Percentiles rank a stretch among this genome's conserved stretches.
Conservation (phyloP, 1,140 invertebrate species). For the Drosophila pectinifera region DNA sequence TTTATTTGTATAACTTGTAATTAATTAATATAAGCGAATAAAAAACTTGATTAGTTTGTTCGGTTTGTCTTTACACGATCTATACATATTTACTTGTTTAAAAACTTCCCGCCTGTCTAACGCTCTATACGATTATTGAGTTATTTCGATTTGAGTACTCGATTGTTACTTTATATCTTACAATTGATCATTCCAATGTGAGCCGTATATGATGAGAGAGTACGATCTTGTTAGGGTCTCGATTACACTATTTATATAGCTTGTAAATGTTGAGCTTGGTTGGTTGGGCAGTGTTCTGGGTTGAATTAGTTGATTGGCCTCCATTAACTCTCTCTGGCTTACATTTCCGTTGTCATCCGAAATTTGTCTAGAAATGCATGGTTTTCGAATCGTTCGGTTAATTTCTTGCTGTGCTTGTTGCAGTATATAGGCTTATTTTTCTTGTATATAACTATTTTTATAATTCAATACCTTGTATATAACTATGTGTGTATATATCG, state of each 20-base stretch:
- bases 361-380: slow-evolving; percentile 35
- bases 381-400: slow-evolving; percentile 21
- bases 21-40: slow-evolving; percentile 79
- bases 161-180: slow-evolving; percentile 48
- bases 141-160: slow-evolving; percentile 42
- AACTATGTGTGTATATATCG: slow-evolving; percentile 43
- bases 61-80: slow-evolving; percentile 67
- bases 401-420: slow-evolving; percentile 11
- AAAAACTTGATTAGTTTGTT: slow-evolving; percentile 79
- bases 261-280: slow-evolving; percentile 48
- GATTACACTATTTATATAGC: slow-evolving; percentile 24
- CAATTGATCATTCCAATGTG: slow-evolving; percentile 48
- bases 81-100: slow-evolving; percentile 65
- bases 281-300: slow-evolving; percentile 48
- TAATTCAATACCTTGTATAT: slow-evolving; percentile 28
- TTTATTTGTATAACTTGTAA: slow-evolving; percentile 46
- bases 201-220: slow-evolving; percentile 14
- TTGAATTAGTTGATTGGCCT: slow-evolving; percentile 45
- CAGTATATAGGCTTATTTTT: slow-evolving; percentile 32
- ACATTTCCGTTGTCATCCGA: slow-evolving; percentile 22
- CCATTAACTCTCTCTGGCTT: slow-evolving; percentile 46
- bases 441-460: slow-evolving; percentile 36
- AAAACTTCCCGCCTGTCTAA: slow-evolving; percentile 30
- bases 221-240: slow-evolving; percentile 31
- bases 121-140: slow-evolving; percentile 34